These are phyloP conservation scores for Potorous gilbertii DNA, from an alignment of 2,797 vertebrate species.

Conservation along the genomic window DNA sequence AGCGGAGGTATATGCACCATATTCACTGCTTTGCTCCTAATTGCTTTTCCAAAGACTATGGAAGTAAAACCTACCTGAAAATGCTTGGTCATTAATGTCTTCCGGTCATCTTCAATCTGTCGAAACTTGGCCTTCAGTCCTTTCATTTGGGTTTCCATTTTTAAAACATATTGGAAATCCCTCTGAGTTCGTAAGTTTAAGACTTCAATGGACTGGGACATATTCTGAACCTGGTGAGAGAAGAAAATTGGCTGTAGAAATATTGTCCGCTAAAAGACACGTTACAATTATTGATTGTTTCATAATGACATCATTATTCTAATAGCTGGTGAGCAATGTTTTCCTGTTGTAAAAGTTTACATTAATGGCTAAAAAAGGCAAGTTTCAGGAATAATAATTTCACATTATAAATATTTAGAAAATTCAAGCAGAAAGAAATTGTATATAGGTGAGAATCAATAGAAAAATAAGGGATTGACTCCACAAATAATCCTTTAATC, in stretches of 20 bases:
- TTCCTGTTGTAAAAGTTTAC: neutral
- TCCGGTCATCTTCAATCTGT: constrained; percentile 97
- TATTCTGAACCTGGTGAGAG: constrained; percentile 95
- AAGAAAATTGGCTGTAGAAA: constrained; percentile 65
- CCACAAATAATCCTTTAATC: constrained; percentile 27
- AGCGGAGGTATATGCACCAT: constrained; percentile 39
- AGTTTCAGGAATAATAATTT: constrained; percentile 25
- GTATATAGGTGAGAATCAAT: neutral
- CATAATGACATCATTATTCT: constrained; percentile 33
- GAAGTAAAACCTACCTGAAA: constrained; percentile 90
- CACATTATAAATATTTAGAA: neutral
- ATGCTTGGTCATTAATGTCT: constrained; percentile 95
- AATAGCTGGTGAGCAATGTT: neutral
- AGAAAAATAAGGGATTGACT: neutral
- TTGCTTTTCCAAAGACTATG: constrained; percentile 51
- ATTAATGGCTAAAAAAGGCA: neutral
- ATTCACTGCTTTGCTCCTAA: constrained; percentile 43
- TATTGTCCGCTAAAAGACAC: neutral
- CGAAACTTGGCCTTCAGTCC: constrained; percentile 96
- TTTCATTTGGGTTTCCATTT: constrained; percentile 99
- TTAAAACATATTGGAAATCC: constrained; percentile 99
- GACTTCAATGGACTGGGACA: constrained; percentile 99
- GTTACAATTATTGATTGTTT: constrained; percentile 3
- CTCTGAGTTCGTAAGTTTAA: constrained; percentile 97
- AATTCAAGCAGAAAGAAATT: constrained; percentile 37